Percentiles rank a stretch among this genome's conserved stretches.
phyloP scores from a whole-genome alignment of 2,888 invertebrate species.

The Amiota mariae region DNA sequence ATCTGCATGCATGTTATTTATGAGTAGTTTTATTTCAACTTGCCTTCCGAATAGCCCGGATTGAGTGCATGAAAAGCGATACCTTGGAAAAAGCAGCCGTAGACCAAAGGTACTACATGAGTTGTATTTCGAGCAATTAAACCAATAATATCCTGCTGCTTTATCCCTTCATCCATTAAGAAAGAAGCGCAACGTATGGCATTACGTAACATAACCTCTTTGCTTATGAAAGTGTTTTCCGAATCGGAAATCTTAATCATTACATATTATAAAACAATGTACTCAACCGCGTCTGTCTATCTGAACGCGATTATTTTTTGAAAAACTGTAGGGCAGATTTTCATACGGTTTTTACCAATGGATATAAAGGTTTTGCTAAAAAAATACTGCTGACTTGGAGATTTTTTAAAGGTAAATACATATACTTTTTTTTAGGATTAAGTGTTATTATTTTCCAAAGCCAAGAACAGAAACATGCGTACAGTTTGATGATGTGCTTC shows the following conservation, averaged over 20 bases:
- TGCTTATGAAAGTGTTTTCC: slow-evolving; percentile 53
- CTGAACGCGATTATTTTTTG: too few species aligned
- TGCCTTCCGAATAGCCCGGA: neutral
- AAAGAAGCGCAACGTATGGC: slow-evolving; percentile 54
- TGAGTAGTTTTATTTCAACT: neutral
- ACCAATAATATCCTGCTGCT: slow-evolving; percentile 56
- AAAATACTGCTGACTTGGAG: too few species aligned
- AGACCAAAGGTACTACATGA: slow-evolving; percentile 55
- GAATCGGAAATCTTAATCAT: slow-evolving; percentile 52
- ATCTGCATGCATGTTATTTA: neutral
- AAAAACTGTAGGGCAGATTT: too few species aligned
- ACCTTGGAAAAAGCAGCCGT: slow-evolving; percentile 63
- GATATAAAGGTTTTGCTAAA: too few species aligned
- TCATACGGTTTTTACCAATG: too few species aligned
- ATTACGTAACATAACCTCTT: slow-evolving; percentile 50
- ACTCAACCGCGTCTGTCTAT: too few species aligned
- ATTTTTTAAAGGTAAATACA: too few species aligned
- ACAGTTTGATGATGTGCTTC: too few species aligned
- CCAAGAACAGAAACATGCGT: too few species aligned
- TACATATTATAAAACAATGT: neutral
- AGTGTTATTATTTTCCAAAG: too few species aligned
- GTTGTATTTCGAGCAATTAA: slow-evolving; percentile 59
- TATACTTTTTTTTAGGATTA: too few species aligned
- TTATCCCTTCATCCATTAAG: slow-evolving; percentile 46
- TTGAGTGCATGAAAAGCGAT: slow-evolving; percentile 61